These are phyloP conservation scores for Origma solitaria DNA, from an alignment of 2,113 vertebrate genomes.

Conservation along the genomic window DNA sequence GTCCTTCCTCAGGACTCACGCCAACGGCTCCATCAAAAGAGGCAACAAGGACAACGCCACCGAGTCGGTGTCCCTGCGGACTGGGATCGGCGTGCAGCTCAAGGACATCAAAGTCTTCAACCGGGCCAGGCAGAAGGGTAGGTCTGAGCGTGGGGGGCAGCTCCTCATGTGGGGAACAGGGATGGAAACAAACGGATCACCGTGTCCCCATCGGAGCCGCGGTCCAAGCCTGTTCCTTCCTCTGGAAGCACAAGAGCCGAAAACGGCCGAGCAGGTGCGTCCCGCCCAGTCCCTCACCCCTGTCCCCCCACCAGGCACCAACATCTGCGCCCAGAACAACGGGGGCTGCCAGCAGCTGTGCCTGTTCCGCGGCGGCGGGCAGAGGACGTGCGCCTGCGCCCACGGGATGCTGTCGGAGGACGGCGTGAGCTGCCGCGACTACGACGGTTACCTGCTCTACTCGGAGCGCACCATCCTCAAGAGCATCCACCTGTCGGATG, in stretches of 20 bases:
- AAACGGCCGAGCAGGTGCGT: fast-evolving
- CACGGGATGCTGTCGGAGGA: slow-evolving; percentile 94
- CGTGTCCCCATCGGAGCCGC: fast-evolving
- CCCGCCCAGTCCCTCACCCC: background rate
- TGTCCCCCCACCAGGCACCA: slow-evolving; percentile 78
- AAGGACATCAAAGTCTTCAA: slow-evolving; percentile 99
- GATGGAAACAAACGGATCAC: fast-evolving
- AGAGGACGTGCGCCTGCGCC: slow-evolving; percentile 89
- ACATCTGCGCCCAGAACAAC: slow-evolving; percentile 87
- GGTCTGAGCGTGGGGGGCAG: background rate
- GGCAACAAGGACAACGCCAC: slow-evolving; percentile 95
- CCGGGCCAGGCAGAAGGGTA: slow-evolving; percentile 89
- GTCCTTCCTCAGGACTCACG: slow-evolving; percentile 80
- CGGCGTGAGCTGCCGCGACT: slow-evolving; percentile 85
- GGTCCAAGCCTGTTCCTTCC: background rate
- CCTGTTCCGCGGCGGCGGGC: slow-evolving; percentile 80
- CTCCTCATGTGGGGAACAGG: background rate
- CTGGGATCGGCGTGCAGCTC: slow-evolving; percentile 92
- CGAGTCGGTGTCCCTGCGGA: slow-evolving; percentile 88
- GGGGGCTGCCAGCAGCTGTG: slow-evolving; percentile 94
- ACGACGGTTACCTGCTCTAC: slow-evolving; percentile 94
- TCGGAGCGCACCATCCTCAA: slow-evolving; percentile 96
- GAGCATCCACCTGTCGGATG: slow-evolving; percentile 94
- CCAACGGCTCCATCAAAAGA: slow-evolving; percentile 95
- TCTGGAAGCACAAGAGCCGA: fast-evolving